Evolutionary conservation across 2,888 invertebrate genomes (phyloP).

Genomic region (Elgonia sp.): DNA sequence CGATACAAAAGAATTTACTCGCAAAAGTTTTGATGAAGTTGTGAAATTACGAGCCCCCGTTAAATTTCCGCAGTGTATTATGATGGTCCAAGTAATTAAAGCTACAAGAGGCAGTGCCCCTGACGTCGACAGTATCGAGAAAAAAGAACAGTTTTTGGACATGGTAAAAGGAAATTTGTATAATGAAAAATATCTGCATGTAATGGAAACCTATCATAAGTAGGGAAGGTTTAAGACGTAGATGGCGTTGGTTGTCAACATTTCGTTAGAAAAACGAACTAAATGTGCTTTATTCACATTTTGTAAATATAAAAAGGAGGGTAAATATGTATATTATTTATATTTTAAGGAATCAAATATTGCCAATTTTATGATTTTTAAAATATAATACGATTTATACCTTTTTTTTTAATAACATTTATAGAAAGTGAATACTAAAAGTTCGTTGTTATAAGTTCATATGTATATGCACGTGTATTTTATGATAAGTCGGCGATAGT

Average conservation of each 20-base stretch:
- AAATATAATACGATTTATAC: too few relatives aligned
- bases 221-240: constrained; percentile 82
- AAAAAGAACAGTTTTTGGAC: constrained; percentile 80
- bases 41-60: constrained; percentile 81
- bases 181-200: constrained; percentile 82
- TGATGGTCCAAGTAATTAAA: constrained; percentile 86
- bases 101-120: constrained; percentile 81
- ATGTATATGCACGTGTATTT: too few relatives aligned
- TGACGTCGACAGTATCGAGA: constrained; percentile 80
- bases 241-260: not conserved
- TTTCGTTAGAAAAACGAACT: too few relatives aligned
- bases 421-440: too few relatives aligned
- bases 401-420: too few relatives aligned
- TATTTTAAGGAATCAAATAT: too few relatives aligned
- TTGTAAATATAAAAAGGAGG: too few relatives aligned
- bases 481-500: too few relatives aligned
- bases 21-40: constrained; percentile 79
- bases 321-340: too few relatives aligned
- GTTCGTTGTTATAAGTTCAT: too few relatives aligned
- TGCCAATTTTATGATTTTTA: too few relatives aligned
- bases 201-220: constrained; percentile 81
- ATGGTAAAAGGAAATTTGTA: constrained; percentile 81
- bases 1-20: constrained; percentile 78
- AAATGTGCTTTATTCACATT: too few relatives aligned
- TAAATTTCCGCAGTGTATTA: constrained; percentile 84